These are phyloP conservation scores for Cydia splendana DNA, from an alignment of 1,140 invertebrate species.

Conservation along the genomic window DNA sequence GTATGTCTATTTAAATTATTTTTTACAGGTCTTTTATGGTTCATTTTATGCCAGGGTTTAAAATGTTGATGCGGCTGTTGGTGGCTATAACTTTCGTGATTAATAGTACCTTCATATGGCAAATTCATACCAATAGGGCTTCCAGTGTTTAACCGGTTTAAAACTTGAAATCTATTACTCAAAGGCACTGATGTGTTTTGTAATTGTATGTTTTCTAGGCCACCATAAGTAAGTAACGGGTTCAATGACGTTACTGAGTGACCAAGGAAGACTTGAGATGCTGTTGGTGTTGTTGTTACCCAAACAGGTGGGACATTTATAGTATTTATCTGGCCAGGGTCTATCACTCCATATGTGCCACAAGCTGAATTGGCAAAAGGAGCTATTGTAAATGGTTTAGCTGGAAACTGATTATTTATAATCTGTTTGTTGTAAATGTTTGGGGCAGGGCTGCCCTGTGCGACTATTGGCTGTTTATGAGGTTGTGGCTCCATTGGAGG, in stretches of 20 bases:
- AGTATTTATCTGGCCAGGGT: background rate
- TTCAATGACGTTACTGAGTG: background rate
- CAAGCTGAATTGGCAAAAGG: slow-evolving; percentile 13
- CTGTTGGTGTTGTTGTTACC: background rate
- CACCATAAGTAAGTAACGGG: too few relatives aligned
- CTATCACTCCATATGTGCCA: background rate
- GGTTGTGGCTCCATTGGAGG: slow-evolving; percentile 42
- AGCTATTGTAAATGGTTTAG: slow-evolving; percentile 24
- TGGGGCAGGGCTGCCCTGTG: background rate
- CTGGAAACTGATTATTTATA: slow-evolving; percentile 38
- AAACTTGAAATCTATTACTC: background rate
- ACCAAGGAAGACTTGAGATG: slow-evolving; percentile 1
- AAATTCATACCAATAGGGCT: background rate
- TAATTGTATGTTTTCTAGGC: background rate
- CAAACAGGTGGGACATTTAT: background rate
- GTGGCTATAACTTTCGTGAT: background rate
- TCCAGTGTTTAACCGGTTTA: background rate
- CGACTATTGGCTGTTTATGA: background rate
- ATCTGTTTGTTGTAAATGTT: slow-evolving; percentile 39
- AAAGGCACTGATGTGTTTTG: background rate
- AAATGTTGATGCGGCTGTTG: background rate
- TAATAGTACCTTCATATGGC: background rate
- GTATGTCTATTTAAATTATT: background rate
- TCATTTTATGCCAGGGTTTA: background rate
- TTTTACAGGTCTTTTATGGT: background rate